Base-by-base conservation (phyloP, 1,140 invertebrate species). In the Ips typographus region DNA sequence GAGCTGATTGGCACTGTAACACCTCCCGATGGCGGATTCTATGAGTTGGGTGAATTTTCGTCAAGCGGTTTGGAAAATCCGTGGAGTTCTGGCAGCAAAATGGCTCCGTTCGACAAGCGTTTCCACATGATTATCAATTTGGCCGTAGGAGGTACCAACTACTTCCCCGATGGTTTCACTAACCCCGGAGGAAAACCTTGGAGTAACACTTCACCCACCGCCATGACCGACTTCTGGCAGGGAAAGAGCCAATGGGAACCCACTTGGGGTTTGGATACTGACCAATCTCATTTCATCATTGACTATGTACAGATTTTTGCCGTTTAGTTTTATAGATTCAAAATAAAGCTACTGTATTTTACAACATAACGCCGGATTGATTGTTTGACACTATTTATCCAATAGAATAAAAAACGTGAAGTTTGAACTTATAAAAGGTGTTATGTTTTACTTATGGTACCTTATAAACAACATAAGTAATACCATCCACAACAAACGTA, bases 51-150 rank as follows among this genome's bases (percentile, higher is more conserved):
- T 36, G 40, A 66, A 7, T 59, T 59, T 59, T 65, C 72, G 4
- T 44, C 37, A 1, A 53, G 53, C 3, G 56, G 59, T 3, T 4
- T 70, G 5, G 63, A 72, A 5, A 79, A 80, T 74, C 76, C 75
- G 36, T 85, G 84, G 84, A 65, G 72, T 22, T 52, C 68, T n/a
- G 78, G 77, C 3, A 69, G 70, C 1, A 79, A 78, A 66, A 83
- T 84, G 79, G 84, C 86, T 41, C 86, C 86, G 2, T 87, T 87
- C 71, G 84, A 87, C 76, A 78, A 83, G 73, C 69, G 89, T 84
- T 90, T 90, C 77, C 88, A 88, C 73, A 71, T 90, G 8, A 85
- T 90, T 57, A 78, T 90, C n/a, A 89, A 90, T 77, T 55, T 76
- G 8, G 49, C 75, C 68, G 40, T 71, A 66, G 80, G 80, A 2